Conservation (phyloP, 2,113 vertebrate species). For the Leucoraja erinaceus region DNA sequence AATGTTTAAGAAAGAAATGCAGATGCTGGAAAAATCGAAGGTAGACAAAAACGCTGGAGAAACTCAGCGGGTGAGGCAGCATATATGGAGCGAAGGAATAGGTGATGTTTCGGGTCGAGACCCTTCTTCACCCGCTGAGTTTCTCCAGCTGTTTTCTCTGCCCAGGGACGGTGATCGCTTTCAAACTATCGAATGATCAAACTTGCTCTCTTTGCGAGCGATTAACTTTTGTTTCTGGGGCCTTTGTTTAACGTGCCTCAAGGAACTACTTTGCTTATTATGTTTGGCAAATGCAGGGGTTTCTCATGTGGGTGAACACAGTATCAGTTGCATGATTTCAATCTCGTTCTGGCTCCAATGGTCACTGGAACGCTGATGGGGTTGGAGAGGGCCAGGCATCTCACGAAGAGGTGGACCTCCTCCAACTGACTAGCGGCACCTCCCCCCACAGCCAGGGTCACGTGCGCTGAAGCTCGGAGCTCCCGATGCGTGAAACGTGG, state of each 20-base stretch:
- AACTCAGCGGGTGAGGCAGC: too few species aligned
- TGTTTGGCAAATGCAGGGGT: not conserved
- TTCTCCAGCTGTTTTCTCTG: too few species aligned
- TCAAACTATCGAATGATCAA: too few species aligned
- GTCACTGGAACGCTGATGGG: not conserved
- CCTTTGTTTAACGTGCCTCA: not conserved
- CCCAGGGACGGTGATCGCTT: too few species aligned
- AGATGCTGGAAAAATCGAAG: too few species aligned
- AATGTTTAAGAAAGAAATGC: too few species aligned
- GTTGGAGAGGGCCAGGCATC: not conserved
- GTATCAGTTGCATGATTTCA: slow-evolving; percentile 11
- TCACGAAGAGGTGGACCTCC: not conserved
- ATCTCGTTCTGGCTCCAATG: not conserved
- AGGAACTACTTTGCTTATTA: not conserved
- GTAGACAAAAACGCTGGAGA: too few species aligned
- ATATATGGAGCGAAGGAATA: too few species aligned
- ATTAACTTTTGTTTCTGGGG: not conserved
- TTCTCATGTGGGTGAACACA: not conserved
- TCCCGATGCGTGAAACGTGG: not conserved
- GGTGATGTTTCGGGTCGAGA: too few species aligned
- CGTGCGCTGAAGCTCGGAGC: not conserved
- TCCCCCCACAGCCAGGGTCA: not conserved
- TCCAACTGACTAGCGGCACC: not conserved
- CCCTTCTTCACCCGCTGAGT: too few species aligned
- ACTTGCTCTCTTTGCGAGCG: not conserved